Base-by-base conservation (phyloP, 2,888 invertebrate species). In the Pachliopta kotzebuea region DNA sequence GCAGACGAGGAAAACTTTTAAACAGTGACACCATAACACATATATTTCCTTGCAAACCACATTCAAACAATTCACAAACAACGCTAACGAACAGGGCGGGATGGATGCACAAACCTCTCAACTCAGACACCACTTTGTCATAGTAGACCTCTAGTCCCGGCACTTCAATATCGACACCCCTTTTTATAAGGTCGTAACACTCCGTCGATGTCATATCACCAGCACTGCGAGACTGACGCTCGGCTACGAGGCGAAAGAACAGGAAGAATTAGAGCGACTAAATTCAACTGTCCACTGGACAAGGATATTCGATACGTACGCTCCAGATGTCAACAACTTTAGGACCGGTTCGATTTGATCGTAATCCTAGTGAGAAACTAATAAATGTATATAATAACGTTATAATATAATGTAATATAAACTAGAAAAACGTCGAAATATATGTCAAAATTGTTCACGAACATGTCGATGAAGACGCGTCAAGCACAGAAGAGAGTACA, bases 41-140 rank as follows among this genome's bases (percentile, higher is more conserved):
- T 8, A 17, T 17, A 59, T 55, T 59, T 50, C 54, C 59, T 55
- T 55, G 49, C 14, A 31, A 20, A 29, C 29, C 53, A 63, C 20
- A 29, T 58, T 54, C 7, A 8, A 59, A 37, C 49, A 37, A 56
- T 17, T n/a, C 59, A 64, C 60, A 49, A 58, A 54, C 58, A 58
- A n/a, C 45, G 20, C 14, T 4, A 54, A 55, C 21, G 31, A 60
- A 31, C 29, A 52, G 53, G n/a, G 52, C 26, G 49, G 23, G 31
- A 71, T 59, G 31, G 23, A 71, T 59, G 45, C 67, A 87, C 87
- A 76, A 85, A 93, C 93, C 94, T 93, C 93, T 84, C 21, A 93
- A 86, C 78, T 93, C 93, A 68, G 84, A 73, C 67, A 94, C 93
- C 65, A 93, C 91, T 83, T 92, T 93, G 75, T 94, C 93, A 78